Percentiles rank a stretch among this genome's conserved stretches.
phyloP scores from a whole-genome alignment of 37 sponge, comb jelly and placozoan species.

The Spongia lamella region DNA sequence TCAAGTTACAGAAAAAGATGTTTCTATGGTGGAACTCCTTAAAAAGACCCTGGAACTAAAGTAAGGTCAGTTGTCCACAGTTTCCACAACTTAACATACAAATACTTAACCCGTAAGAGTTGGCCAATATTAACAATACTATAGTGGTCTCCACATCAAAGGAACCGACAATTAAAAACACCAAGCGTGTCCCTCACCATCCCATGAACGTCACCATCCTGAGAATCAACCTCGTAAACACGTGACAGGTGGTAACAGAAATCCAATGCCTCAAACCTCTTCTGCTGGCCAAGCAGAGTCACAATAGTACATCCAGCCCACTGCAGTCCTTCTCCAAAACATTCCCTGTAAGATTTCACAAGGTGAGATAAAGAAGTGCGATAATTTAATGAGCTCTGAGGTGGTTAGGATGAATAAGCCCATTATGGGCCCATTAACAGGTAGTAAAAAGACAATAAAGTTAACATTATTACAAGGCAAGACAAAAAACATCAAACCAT shows the following conservation, averaged over 20 bases:
- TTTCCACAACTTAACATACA: background rate
- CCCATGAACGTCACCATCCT: conserved; percentile 74
- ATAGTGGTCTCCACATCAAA: background rate
- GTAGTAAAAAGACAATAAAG: no score
- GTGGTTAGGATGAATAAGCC: no score
- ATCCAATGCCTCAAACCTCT: conserved; percentile 92
- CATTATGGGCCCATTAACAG: no score
- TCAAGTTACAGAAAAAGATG: background rate
- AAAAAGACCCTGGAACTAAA: background rate
- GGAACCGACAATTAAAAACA: background rate
- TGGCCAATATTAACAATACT: background rate
- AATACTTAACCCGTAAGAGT: background rate
- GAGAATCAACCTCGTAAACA: conserved; percentile 80
- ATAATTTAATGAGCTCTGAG: no score
- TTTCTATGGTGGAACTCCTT: background rate
- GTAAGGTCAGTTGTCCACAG: background rate
- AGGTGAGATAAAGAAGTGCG: no score
- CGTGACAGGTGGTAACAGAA: conserved; percentile 94
- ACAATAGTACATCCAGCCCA: conserved; percentile 94
- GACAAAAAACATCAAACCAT: no score
- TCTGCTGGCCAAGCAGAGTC: conserved; percentile 85
- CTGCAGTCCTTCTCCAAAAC: conserved; percentile 96
- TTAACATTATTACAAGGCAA: no score
- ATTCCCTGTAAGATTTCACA: conserved; percentile 58
- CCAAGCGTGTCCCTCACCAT: conserved; percentile 60